These are phyloP conservation scores for Congeria kusceri DNA, from an alignment of 2,888 invertebrate species.

Conservation along the genomic window DNA sequence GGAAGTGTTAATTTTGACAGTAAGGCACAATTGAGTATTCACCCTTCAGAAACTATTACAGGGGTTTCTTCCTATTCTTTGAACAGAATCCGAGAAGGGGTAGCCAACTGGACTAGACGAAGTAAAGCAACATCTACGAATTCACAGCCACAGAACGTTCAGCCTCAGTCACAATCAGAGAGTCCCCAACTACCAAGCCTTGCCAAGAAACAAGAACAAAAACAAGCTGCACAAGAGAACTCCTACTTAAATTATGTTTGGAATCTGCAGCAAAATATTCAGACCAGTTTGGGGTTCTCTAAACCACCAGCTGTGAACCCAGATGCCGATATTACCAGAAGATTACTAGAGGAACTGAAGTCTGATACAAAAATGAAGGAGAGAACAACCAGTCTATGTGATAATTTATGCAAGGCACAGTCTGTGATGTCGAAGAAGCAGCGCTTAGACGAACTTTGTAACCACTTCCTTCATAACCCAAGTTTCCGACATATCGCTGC, in stretches of 20 bases:
- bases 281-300: conserved; percentile 7
- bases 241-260: background rate
- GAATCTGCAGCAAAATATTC: conserved; percentile 4
- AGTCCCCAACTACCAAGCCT: too few species aligned
- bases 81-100: too few species aligned
- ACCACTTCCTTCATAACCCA: conserved; percentile 91
- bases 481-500: conserved; percentile 91
- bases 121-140: too few species aligned
- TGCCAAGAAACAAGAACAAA: too few species aligned
- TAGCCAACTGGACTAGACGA: too few species aligned
- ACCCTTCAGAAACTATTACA: too few species aligned
- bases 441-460: conserved; percentile 90
- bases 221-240: background rate
- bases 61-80: too few species aligned
- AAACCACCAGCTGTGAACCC: background rate
- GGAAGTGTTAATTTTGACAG: too few species aligned
- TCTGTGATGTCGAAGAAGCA: conserved; percentile 87
- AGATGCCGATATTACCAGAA: background rate
- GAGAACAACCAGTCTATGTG: conserved; percentile 74
- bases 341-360: conserved; percentile 11
- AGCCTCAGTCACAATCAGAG: too few species aligned
- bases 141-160: too few species aligned
- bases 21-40: too few species aligned
- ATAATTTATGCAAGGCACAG: conserved; percentile 68
- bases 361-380: conserved; percentile 22